Percentiles rank a stretch among this genome's conserved stretches.
phyloP scores from a whole-genome alignment of 2,113 vertebrate genomes.

The Lates calcarifer region DNA sequence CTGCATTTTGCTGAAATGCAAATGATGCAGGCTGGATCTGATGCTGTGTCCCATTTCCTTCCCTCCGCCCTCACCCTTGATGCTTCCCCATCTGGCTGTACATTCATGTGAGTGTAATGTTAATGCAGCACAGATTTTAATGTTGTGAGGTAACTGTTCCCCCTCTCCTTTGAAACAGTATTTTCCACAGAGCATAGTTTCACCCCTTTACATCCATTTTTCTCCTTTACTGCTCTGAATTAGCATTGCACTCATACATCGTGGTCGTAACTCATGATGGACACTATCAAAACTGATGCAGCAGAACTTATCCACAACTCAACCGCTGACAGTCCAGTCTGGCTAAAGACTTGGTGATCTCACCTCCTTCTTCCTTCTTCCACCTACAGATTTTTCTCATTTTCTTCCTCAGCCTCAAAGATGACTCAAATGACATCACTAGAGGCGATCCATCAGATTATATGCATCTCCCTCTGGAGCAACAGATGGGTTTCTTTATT shows the following conservation, averaged over 20 bases:
- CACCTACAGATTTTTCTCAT: not conserved
- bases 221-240: not conserved
- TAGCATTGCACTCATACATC: not conserved
- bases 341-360: not conserved
- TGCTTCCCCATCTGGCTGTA: constrained; percentile 29
- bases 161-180: not conserved
- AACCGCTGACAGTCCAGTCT: not conserved
- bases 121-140: constrained; percentile 4
- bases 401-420: not conserved
- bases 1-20: constrained; percentile 51
- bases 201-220: not conserved
- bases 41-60: constrained; percentile 45
- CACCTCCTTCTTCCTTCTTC: not conserved
- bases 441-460: not conserved
- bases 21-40: constrained; percentile 34
- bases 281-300: not conserved
- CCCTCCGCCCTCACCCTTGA: not conserved
- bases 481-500: not conserved
- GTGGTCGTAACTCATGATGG: not conserved
- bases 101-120: constrained; percentile 31
- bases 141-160: not conserved
- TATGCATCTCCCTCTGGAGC: not conserved
- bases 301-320: not conserved
- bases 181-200: not conserved
- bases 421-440: constrained; percentile 2